Conservation (phyloP, 2,888 invertebrate species). For the Linnaemya vulpina region DNA sequence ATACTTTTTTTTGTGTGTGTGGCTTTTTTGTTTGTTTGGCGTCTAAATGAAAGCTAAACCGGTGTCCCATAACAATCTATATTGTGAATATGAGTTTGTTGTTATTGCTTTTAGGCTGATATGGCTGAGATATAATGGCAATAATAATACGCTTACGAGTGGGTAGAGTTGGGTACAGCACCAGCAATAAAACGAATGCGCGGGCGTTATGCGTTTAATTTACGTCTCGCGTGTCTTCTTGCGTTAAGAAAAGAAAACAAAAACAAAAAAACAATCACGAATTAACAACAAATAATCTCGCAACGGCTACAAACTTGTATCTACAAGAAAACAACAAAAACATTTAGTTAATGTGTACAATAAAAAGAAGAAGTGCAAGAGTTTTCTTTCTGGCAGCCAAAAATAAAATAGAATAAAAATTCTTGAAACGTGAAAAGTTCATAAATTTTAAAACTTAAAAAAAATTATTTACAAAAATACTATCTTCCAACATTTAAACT, state of each 20-base stretch:
- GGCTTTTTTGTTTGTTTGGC: constrained; percentile 44
- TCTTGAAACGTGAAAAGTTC: neutral
- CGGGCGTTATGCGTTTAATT: constrained; percentile 70
- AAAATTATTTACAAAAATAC: no score
- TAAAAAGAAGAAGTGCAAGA: constrained; percentile 15
- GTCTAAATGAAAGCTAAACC: constrained; percentile 69
- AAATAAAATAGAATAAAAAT: neutral
- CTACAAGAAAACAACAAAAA: constrained; percentile 1
- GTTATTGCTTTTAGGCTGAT: constrained; percentile 9
- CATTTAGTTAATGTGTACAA: constrained; percentile 29
- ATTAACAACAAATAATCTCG: constrained; percentile 49
- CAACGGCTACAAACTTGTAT: neutral
- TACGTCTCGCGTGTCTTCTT: constrained; percentile 64
- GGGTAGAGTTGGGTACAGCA: constrained; percentile 36
- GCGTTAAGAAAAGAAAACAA: no score
- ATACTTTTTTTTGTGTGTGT: constrained; percentile 27
- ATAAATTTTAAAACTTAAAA: neutral
- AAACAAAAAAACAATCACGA: neutral
- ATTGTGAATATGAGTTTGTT: constrained; percentile 15
- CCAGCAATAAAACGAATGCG: constrained; percentile 54
- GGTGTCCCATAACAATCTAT: constrained; percentile 60
- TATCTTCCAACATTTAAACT: no score
- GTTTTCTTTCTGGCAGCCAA: constrained; percentile 1
- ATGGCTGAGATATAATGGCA: constrained; percentile 44
- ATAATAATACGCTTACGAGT: constrained; percentile 51